Evolutionary conservation across 37 sponge, comb jelly and placozoan genomes (phyloP), one percentile per base, ranked within the genome.

Genomic region (Halisarca cf. caerulea): DNA sequence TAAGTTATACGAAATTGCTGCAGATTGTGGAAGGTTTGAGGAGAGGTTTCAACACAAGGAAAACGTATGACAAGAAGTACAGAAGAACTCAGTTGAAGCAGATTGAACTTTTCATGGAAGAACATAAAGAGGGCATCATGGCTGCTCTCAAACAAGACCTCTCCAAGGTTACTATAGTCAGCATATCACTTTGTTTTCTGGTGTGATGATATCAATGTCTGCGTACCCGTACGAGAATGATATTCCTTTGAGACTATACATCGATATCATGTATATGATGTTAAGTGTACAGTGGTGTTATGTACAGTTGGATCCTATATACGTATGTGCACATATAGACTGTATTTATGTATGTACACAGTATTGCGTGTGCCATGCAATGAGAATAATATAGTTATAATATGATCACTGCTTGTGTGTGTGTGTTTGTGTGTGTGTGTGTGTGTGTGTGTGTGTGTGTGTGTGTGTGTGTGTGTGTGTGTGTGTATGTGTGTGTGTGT

Each of bases 81-180:
- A 66, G 93, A 18, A 78, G 62, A 68, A 38, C 58, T 53, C 89
- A 92, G 66, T 57, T 92, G 84, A 18, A 61, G 57, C 86, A 89
- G 44, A 44, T 92, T 68, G 66, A 72, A 80, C 80, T 79, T 43
- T 28, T 92, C 39, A 0, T 89, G 14, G 54, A 86, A 11, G 89
- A 92, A 40, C 70, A 86, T 24, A 53, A 78, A 40, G 64, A 89
- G 32, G 82, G 32, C 35, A 88, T 92, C 7, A 8, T 1, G 1
- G 78, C 85, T 36, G 93, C 89, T 30, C 81, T 86, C n/a, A 58
- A 58, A 34, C 11, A 35, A 7, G 93, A 92, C 87, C 60, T 92
- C 70, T 24, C 59, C 32, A 88, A 89, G 87, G 93, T 89, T 14
- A 73, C 82, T 36, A 62, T 30, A 15, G 4, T 11, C 17, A 60